These are phyloP conservation scores for Pheucticus melanocephalus DNA, from an alignment of 2,113 vertebrate species.

Conservation along the genomic window DNA sequence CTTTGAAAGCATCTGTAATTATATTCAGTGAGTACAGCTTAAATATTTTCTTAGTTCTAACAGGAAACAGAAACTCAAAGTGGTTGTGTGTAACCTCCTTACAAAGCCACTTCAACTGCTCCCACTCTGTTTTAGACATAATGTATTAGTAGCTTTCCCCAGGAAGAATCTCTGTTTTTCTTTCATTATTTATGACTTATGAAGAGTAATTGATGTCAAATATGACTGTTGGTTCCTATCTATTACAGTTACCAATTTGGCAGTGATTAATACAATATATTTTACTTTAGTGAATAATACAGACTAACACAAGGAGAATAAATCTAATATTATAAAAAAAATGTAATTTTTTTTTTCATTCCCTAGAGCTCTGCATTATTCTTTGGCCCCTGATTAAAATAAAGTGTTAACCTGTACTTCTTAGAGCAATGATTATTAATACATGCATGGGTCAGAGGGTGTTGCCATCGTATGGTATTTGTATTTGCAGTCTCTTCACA, in stretches of 20 bases:
- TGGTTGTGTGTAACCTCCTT: neutral
- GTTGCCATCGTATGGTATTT: neutral
- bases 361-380: neutral
- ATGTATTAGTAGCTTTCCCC: neutral
- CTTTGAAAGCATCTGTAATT: slow-evolving; percentile 24
- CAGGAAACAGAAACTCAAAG: neutral
- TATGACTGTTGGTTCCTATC: neutral
- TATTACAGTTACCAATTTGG: neutral
- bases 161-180: neutral
- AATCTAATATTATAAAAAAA: neutral
- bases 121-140: neutral
- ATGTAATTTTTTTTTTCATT: neutral
- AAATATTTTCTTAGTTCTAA: slow-evolving; percentile 16
- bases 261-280: neutral
- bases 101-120: neutral
- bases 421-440: neutral
- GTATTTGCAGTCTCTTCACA: neutral
- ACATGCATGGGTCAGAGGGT: neutral
- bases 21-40: neutral
- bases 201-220: neutral
- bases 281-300: neutral
- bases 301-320: neutral
- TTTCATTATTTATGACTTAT: neutral
- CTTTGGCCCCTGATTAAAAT: neutral
- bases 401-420: neutral